Percentiles rank a stretch among this genome's conserved stretches.
phyloP scores from a whole-genome alignment of 2,113 vertebrate species.

The Odocoileus virginianus region DNA sequence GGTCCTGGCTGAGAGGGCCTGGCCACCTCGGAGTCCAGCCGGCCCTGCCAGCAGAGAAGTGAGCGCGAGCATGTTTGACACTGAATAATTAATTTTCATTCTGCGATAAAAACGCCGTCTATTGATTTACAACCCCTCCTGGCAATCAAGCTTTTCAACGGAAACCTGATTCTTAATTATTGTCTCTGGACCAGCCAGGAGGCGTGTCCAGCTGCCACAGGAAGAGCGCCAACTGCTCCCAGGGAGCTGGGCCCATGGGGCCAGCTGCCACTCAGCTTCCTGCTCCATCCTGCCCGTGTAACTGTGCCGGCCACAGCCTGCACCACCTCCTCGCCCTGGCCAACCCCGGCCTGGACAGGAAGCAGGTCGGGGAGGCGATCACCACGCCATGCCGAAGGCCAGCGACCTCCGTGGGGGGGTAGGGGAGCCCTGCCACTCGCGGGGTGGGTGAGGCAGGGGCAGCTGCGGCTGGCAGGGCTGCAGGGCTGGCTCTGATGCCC shows the following conservation, averaged over 20 bases:
- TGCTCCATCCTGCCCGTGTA: constrained; percentile 52
- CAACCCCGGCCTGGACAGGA: rapidly evolving
- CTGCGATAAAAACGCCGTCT: constrained; percentile 82
- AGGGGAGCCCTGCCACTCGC: rapidly evolving
- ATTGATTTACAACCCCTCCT: constrained; percentile 86
- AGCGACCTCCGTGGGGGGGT: rapidly evolving
- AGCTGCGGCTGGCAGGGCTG: too few relatives aligned
- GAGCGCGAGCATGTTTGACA: constrained; percentile 78
- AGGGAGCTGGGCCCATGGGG: constrained; percentile 54
- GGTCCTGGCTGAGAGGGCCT: rapidly evolving
- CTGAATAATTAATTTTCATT: constrained; percentile 86
- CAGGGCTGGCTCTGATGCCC: too few relatives aligned
- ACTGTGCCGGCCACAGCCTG: constrained; percentile 70
- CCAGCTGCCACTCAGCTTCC: constrained; percentile 66
- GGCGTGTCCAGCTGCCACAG: constrained; percentile 79
- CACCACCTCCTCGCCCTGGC: constrained; percentile 30
- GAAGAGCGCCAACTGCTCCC: constrained; percentile 79
- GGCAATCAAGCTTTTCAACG: constrained; percentile 77
- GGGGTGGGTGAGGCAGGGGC: rapidly evolving
- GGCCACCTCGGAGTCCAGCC: not conserved
- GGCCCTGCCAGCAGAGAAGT: constrained; percentile 71
- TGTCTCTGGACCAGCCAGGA: constrained; percentile 79
- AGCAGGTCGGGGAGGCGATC: rapidly evolving
- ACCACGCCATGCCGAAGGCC: rapidly evolving
- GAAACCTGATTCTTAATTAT: constrained; percentile 88